Conservation (phyloP, 2,113 vertebrate genomes). For the Hemiprocne comata region DNA sequence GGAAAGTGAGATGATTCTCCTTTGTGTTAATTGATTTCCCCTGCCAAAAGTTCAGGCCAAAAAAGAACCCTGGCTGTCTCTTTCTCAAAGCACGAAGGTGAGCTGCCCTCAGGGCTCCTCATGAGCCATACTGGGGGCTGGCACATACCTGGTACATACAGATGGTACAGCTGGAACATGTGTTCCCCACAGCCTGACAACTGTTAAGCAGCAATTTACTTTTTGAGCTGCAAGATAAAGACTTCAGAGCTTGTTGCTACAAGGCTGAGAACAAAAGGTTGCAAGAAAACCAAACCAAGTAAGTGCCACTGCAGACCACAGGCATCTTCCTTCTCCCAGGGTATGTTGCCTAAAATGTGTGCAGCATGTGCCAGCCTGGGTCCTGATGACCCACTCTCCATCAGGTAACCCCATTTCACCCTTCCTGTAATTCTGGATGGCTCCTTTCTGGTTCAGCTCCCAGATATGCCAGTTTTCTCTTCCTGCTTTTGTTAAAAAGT, state of each 20-base stretch:
- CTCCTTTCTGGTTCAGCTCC: not conserved
- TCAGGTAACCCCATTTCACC: accelerated
- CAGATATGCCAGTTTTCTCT: not conserved
- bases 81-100: not conserved
- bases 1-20: not conserved
- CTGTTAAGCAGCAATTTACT: not conserved
- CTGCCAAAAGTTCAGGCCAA: not conserved
- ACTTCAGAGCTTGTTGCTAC: not conserved
- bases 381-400: not conserved
- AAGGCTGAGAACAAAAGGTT: not conserved
- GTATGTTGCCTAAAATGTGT: not conserved
- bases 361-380: accelerated
- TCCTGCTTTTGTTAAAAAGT: not conserved
- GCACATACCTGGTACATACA: accelerated
- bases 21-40: not conserved
- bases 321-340: not conserved
- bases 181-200: not conserved
- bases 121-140: not conserved
- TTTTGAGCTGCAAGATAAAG: not conserved
- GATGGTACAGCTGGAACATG: not conserved
- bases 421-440: not conserved
- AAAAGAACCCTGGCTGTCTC: not conserved
- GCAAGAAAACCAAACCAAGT: not conserved
- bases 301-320: not conserved
- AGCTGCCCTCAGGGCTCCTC: not conserved